A percentile compares a stretch with the other conserved stretches of the same genome.
These are phyloP conservation scores for Donacobius atricapilla DNA, from an alignment of 2,113 vertebrate species.

Conservation along the genomic window DNA sequence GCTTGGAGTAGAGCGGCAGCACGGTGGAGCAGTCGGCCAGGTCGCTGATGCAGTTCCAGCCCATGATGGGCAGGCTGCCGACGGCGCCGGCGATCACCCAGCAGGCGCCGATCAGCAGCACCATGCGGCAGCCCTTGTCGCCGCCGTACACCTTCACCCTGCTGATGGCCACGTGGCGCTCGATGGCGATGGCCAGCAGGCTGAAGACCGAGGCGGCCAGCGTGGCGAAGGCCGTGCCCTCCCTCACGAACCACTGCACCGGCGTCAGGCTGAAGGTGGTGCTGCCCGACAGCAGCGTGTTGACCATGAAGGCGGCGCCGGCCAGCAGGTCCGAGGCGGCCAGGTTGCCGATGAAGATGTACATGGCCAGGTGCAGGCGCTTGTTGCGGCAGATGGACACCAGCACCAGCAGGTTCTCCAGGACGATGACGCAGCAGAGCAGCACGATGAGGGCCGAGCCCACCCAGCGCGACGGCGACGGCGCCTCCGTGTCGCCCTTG, in stretches of 20 bases:
- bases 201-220: slow-evolving; percentile 92
- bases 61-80: slow-evolving; percentile 89
- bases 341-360: slow-evolving; percentile 93
- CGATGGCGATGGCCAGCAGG: slow-evolving; percentile 92
- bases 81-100: slow-evolving; percentile 89
- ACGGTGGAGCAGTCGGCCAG: slow-evolving; percentile 84
- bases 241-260: slow-evolving; percentile 90
- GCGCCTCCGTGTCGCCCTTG: slow-evolving; percentile 55
- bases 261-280: slow-evolving; percentile 81
- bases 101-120: slow-evolving; percentile 90
- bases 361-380: slow-evolving; percentile 95
- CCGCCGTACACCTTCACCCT: slow-evolving; percentile 89
- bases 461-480: background rate
- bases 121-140: slow-evolving; percentile 88
- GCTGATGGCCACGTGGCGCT: slow-evolving; percentile 90
- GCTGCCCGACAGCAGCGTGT: slow-evolving; percentile 84
- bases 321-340: slow-evolving; percentile 92
- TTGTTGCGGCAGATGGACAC: slow-evolving; percentile 88
- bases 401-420: slow-evolving; percentile 92
- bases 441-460: slow-evolving; percentile 78
- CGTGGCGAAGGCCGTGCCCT: slow-evolving; percentile 91
- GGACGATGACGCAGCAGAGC: slow-evolving; percentile 86
- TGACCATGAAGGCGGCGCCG: slow-evolving; percentile 87
- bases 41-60: slow-evolving; percentile 92
- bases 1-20: slow-evolving; percentile 91